Percentiles rank a stretch among this genome's conserved stretches.
These are phyloP conservation scores for Enteromius mattozi DNA, from an alignment of 2,797 vertebrate genomes.

Conservation along the genomic window DNA sequence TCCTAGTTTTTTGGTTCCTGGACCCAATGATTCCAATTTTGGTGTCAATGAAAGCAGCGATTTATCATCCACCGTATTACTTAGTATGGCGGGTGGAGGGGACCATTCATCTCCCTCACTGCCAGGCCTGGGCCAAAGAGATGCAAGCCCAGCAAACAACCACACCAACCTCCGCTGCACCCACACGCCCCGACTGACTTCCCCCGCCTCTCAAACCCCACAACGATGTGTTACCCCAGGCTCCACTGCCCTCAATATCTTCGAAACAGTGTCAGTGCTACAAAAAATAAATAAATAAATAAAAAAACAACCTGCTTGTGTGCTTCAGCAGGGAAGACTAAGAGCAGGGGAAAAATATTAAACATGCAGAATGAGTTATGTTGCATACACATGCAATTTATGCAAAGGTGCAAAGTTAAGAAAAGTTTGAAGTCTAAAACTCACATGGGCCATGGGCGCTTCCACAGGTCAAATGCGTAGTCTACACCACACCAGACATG, in stretches of 20 bases:
- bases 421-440: not conserved
- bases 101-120: slow-evolving; percentile 77
- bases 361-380: not conserved
- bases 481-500: not conserved
- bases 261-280: not conserved
- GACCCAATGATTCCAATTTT: slow-evolving; percentile 78
- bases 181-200: slow-evolving; percentile 11
- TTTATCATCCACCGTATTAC: slow-evolving; percentile 76
- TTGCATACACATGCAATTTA: not conserved
- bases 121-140: slow-evolving; percentile 71
- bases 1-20: slow-evolving; percentile 67
- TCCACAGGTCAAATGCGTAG: too few species aligned
- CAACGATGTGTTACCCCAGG: slow-evolving; percentile 14
- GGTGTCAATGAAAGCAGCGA: slow-evolving; percentile 75
- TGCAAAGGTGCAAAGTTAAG: not conserved
- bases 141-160: slow-evolving; percentile 48
- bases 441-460: not conserved
- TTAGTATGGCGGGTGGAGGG: slow-evolving; percentile 78
- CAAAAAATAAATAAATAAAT: slow-evolving; percentile 13
- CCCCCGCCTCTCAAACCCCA: slow-evolving; percentile 2
- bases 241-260: slow-evolving; percentile 5
- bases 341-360: not conserved
- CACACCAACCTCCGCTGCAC: slow-evolving; percentile 41
- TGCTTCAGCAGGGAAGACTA: not conserved
- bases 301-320: not conserved